These are phyloP conservation scores for Apis mellifera DNA, from an alignment of 1,140 invertebrate genomes.

Conservation along the genomic window DNA sequence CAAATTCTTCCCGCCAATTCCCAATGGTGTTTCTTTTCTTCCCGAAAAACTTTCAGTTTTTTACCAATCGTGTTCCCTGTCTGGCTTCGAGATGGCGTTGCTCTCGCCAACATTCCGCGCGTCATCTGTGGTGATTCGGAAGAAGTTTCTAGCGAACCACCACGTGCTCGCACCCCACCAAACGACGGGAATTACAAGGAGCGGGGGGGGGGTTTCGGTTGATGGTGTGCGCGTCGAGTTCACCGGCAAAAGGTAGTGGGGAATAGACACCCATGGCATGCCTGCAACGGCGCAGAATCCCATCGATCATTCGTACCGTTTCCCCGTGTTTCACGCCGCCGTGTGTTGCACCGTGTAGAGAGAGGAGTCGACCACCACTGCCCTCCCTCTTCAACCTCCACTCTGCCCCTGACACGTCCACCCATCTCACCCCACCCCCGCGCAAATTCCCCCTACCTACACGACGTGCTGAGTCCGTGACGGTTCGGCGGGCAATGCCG, in stretches of 20 bases:
- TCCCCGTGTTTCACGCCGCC: slow-evolving; percentile 76
- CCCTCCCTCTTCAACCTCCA: slow-evolving; percentile 56
- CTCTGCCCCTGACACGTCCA: slow-evolving; percentile 63
- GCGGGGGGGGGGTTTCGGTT: slow-evolving; percentile 17
- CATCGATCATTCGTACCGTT: slow-evolving; percentile 80
- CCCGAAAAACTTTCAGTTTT: neutral
- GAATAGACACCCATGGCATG: slow-evolving; percentile 65
- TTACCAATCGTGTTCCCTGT: slow-evolving; percentile 56
- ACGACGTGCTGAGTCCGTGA: slow-evolving; percentile 72
- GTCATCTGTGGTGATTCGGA: slow-evolving; percentile 67
- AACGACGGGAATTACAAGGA: slow-evolving; percentile 41
- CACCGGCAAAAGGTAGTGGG: slow-evolving; percentile 56
- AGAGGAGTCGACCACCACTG: slow-evolving; percentile 55
- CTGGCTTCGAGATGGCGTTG: slow-evolving; percentile 65
- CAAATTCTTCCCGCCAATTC: slow-evolving; percentile 20
- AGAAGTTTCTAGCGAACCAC: slow-evolving; percentile 63
- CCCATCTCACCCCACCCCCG: slow-evolving; percentile 66
- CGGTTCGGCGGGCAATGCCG: slow-evolving; percentile 79
- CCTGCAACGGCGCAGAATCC: slow-evolving; percentile 79
- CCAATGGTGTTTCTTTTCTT: neutral
- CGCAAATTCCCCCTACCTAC: slow-evolving; percentile 65
- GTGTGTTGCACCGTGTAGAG: slow-evolving; percentile 73
- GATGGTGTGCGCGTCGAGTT: slow-evolving; percentile 41
- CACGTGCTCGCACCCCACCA: slow-evolving; percentile 74
- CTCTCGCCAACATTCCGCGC: neutral